Base-by-base conservation (phyloP, 2,113 vertebrate species). In the Maccullochella peelii region DNA sequence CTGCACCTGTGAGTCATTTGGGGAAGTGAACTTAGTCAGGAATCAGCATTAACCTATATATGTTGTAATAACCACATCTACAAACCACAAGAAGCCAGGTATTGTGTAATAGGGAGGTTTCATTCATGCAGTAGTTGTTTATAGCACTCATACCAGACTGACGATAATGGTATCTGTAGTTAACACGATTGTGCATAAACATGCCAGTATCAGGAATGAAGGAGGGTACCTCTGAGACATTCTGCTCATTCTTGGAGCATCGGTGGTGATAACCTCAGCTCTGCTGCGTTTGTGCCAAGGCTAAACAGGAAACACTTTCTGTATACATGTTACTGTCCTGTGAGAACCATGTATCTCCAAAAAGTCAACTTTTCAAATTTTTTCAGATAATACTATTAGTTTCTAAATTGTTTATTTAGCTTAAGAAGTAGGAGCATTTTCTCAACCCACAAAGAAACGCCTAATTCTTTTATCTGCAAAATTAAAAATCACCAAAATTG, bases 261-360 rank as follows among this genome's bases (percentile, higher is more conserved):
- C 54, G 2, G 23, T 40, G 14, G 70, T 42, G 80, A 88, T 73
- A 80, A 90, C 52, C 52, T 87, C 44, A 50, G 15, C 52, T 77
- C 83, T 62, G 49, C 30, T 30, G 65, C 30, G 3, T 52, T 61
- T 58, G 8, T 77, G 72, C 59, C 49, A 4, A 71, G 30, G 42
- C 73, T 67, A 38, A 66, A 78, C 69, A 78, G 36, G 38, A 66
- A 33, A 3, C 33, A 33, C 33, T 33, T 33, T 25, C 40, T 66
- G 40, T 18, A 2, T 42, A 25, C 66, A 49, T 9, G 42, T 67
- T 40, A 4, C 16, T 20, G 16, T 18, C 42, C 25, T 50, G 44
- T 69, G 44, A 33, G 16, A 67, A 27, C 6, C 40, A 42, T 47
- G 12, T 47, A 15, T 21, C 18, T 20, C 49, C 49, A 50, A 50